These are phyloP conservation scores for Sitobion miscanthi DNA, from an alignment of 1,140 invertebrate genomes.

Conservation along the genomic window DNA sequence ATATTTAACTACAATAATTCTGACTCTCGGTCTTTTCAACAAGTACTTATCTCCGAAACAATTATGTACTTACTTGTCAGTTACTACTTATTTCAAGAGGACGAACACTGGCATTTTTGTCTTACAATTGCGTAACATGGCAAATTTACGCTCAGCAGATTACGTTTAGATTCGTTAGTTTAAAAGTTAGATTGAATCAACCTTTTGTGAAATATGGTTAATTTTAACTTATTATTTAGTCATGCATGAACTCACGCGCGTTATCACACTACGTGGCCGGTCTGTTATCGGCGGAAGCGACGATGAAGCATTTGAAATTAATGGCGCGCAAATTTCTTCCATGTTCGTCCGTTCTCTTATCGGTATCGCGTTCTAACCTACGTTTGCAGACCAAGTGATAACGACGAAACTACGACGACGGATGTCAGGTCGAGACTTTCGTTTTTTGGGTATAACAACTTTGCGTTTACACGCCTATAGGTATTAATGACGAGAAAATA, in stretches of 20 bases:
- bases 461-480: background rate
- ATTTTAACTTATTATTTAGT: no score
- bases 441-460: background rate
- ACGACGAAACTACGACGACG: background rate
- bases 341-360: background rate
- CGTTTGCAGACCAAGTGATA: background rate
- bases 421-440: background rate
- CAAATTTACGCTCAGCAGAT: no score
- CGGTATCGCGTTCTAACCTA: constrained; percentile 45
- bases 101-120: no score
- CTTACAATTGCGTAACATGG: no score
- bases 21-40: no score
- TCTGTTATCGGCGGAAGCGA: background rate
- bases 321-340: constrained; percentile 49
- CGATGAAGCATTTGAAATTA: background rate
- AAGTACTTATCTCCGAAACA: no score
- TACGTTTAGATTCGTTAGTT: no score
- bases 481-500: background rate
- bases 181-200: no score
- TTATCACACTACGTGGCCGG: background rate
- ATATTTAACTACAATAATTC: no score
- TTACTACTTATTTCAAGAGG: no score
- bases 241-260: background rate
- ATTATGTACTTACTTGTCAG: no score
- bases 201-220: no score